A percentile compares a stretch with the other conserved stretches of the same genome.
phyloP scores from a whole-genome alignment of 2,113 vertebrate genomes.

The Odontophorus gujanensis region DNA sequence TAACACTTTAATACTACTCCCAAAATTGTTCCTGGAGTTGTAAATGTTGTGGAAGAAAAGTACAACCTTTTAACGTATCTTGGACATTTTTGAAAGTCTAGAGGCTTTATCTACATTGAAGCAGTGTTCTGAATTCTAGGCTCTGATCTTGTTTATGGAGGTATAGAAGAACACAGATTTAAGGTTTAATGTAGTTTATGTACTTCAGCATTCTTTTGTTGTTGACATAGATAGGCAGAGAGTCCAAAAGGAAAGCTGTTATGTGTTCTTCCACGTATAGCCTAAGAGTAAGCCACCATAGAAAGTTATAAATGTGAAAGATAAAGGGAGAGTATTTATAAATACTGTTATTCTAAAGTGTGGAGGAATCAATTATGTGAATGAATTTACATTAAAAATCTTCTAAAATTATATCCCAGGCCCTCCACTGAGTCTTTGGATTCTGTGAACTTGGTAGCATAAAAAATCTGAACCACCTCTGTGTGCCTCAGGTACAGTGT shows the following conservation, averaged over 20 bases:
- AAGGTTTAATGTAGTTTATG: background rate
- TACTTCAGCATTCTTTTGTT: background rate
- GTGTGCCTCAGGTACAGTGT: background rate
- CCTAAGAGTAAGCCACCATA: background rate
- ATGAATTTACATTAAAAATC: background rate
- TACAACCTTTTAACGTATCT: background rate
- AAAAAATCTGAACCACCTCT: background rate
- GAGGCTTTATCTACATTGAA: background rate
- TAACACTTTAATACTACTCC: slow-evolving; percentile 66
- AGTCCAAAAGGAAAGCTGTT: background rate
- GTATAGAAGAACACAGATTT: background rate
- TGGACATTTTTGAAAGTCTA: background rate
- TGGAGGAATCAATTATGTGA: background rate
- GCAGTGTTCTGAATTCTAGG: background rate
- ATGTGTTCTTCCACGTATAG: background rate
- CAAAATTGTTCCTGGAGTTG: slow-evolving; percentile 50
- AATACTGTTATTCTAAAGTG: background rate
- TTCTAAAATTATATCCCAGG: background rate
- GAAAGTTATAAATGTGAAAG: background rate
- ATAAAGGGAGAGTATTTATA: background rate
- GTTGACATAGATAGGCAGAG: background rate
- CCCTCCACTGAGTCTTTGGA: background rate
- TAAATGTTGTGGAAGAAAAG: slow-evolving; percentile 26
- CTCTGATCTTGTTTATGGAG: slow-evolving; percentile 3
- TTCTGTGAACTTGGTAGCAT: background rate